These are phyloP conservation scores for Protobothrops mucrosquamatus DNA, from an alignment of 2,113 vertebrate genomes.

Conservation along the genomic window DNA sequence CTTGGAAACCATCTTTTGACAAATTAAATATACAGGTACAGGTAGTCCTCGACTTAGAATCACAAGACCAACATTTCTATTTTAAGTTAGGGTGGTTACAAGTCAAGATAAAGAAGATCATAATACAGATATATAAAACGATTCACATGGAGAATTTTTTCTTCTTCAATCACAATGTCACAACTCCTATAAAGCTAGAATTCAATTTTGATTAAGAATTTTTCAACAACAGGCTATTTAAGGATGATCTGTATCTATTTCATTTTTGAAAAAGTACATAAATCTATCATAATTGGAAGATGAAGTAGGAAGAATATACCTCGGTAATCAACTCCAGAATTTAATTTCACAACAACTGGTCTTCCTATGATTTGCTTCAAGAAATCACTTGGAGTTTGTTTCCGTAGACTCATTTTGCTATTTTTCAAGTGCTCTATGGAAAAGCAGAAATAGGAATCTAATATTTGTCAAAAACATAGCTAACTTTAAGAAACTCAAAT, in stretches of 20 bases:
- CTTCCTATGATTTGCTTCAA: conserved; percentile 99
- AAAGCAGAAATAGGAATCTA: conserved; percentile 14
- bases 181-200: neutral
- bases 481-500: neutral
- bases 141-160: neutral
- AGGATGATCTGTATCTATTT: neutral
- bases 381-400: conserved; percentile 98
- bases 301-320: conserved; percentile 69
- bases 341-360: conserved; percentile 96
- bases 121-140: neutral
- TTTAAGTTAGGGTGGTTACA: neutral
- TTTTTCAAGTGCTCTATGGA: conserved; percentile 36
- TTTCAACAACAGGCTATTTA: neutral
- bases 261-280: neutral
- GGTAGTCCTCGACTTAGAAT: neutral
- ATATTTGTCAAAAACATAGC: neutral
- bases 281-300: neutral
- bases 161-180: neutral
- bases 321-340: conserved; percentile 98
- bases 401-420: conserved; percentile 90
- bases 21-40: neutral
- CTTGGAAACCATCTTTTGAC: neutral
- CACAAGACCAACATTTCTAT: neutral
- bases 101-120: neutral
- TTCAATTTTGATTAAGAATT: neutral